These are phyloP conservation scores for Cyphomyrmex costatus DNA, from an alignment of 1,140 invertebrate genomes.

Conservation along the genomic window DNA sequence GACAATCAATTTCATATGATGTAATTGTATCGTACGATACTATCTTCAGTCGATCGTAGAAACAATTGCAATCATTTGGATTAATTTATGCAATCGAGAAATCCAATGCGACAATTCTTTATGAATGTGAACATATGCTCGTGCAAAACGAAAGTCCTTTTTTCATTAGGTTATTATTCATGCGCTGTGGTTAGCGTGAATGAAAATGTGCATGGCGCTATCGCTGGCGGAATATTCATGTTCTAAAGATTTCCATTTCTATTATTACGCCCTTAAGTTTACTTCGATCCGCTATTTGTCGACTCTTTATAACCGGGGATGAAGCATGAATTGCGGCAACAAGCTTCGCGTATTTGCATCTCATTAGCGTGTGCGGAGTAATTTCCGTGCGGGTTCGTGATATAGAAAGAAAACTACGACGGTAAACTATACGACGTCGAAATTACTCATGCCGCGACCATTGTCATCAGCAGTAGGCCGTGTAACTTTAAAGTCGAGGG, in stretches of 20 bases:
- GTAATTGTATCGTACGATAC: not conserved
- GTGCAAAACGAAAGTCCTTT: conserved; percentile 12
- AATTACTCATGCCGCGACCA: conserved; percentile 38
- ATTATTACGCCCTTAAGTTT: conserved; percentile 53
- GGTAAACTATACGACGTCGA: conserved; percentile 24
- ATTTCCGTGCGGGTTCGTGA: conserved; percentile 24
- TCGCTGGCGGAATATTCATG: conserved; percentile 51
- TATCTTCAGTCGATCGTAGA: conserved; percentile 9
- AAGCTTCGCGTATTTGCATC: conserved; percentile 55
- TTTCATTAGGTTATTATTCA: conserved; percentile 63
- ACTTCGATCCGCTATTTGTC: conserved; percentile 58
- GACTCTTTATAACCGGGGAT: conserved; percentile 38
- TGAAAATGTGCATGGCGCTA: conserved; percentile 37
- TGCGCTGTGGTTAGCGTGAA: conserved; percentile 35
- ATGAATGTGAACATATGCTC: conserved; percentile 22
- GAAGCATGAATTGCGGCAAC: conserved; percentile 44
- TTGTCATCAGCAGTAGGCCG: conserved; percentile 20
- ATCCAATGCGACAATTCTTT: conserved; percentile 21
- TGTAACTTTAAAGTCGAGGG: conserved; percentile 41
- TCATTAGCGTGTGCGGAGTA: conserved; percentile 37
- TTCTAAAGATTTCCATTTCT: conserved; percentile 50
- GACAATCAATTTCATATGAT: not conserved
- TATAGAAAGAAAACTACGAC: not conserved
- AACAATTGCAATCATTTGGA: not conserved
- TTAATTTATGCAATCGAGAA: conserved; percentile 24